Conservation (phyloP, 2,797 vertebrate genomes). For the Peromyscus aztecus region DNA sequence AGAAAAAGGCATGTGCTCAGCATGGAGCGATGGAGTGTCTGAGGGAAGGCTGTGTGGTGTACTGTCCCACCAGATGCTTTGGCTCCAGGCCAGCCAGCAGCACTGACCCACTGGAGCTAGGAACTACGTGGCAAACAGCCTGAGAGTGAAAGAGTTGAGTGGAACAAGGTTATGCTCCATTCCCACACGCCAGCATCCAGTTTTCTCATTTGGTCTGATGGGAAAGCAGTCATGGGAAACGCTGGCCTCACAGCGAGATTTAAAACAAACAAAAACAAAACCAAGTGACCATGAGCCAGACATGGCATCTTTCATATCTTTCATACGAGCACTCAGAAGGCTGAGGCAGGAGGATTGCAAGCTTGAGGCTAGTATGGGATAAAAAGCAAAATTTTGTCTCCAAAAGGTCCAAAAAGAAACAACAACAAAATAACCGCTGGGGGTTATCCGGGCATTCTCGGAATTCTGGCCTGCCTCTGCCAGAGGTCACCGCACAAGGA, state of each 20-base stretch:
- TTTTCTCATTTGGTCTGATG: not conserved
- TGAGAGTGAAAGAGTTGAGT: not conserved
- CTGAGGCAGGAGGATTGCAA: not conserved
- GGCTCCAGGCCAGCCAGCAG: not conserved
- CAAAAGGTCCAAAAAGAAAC: not conserved
- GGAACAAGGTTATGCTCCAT: not conserved
- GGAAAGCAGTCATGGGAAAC: not conserved
- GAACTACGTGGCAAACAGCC: not conserved
- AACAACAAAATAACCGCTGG: not conserved
- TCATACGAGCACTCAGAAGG: not conserved
- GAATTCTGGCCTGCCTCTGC: not conserved
- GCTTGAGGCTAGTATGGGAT: not conserved
- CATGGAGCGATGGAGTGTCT: rapidly evolving
- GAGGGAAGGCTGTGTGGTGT: not conserved
- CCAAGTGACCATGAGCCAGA: not conserved
- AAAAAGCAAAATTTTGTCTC: not conserved
- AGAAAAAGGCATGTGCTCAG: not conserved
- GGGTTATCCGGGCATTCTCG: not conserved
- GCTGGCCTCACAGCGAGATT: not conserved
- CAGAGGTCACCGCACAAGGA: not conserved
- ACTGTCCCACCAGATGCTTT: rapidly evolving
- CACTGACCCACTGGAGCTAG: not conserved
- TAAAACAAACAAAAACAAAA: not conserved
- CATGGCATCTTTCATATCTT: not conserved
- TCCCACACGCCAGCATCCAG: not conserved